A percentile compares a stretch with the other conserved stretches of the same genome.
These are phyloP conservation scores for Copidosoma floridanum DNA, from an alignment of 1,140 invertebrate genomes.

Conservation along the genomic window DNA sequence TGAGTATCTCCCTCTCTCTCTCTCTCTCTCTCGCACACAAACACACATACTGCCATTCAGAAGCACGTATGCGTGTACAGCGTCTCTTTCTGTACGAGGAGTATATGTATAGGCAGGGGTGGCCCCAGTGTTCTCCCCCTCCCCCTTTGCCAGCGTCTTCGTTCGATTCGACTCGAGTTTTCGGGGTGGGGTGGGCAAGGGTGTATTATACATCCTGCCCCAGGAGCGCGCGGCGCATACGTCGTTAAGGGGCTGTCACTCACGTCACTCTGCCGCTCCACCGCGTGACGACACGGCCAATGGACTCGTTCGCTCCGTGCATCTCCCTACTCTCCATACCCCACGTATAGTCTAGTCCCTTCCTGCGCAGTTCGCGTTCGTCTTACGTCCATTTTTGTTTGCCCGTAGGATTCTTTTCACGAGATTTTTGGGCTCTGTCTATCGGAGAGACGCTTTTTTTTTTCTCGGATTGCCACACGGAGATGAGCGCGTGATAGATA, in stretches of 20 bases:
- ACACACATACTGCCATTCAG: too few relatives aligned
- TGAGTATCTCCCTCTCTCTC: constrained; percentile 41
- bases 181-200: background rate
- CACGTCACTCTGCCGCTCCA: constrained; percentile 31
- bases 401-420: background rate
- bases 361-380: background rate
- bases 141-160: constrained; percentile 51
- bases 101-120: constrained; percentile 47
- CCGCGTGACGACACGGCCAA: constrained; percentile 45
- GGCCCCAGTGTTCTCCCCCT: constrained; percentile 53
- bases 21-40: constrained; percentile 7
- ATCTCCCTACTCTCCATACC: too few relatives aligned
- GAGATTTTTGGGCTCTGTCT: too few relatives aligned
- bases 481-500: too few relatives aligned
- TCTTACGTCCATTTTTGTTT: constrained; percentile 14
- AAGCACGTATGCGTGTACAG: too few relatives aligned
- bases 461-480: too few relatives aligned
- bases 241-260: constrained; percentile 55
- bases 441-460: too few relatives aligned
- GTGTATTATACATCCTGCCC: background rate
- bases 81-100: constrained; percentile 38
- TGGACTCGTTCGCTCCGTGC: constrained; percentile 46
- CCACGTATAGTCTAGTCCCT: too few relatives aligned
- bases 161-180: constrained; percentile 23
- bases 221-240: too few relatives aligned